Conservation (phyloP, 2,888 invertebrate species). For the Apeira syringaria region DNA sequence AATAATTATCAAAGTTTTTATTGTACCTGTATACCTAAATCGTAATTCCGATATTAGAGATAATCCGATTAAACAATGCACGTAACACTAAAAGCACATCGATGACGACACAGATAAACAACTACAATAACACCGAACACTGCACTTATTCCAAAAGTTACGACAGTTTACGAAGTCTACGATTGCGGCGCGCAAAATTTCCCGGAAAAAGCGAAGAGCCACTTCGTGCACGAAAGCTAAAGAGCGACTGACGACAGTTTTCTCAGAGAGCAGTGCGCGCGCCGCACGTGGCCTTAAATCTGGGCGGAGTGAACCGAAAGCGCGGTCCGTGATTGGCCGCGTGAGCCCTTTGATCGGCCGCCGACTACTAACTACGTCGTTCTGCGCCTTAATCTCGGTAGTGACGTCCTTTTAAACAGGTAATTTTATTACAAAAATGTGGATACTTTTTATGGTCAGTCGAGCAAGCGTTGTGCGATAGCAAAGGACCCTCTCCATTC, state of each 20-base stretch:
- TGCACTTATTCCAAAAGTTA: conserved; percentile 22
- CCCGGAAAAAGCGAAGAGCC: conserved; percentile 24
- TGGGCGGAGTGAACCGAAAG: conserved; percentile 57
- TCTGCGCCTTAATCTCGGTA: conserved; percentile 81
- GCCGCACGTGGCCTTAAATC: conserved; percentile 73
- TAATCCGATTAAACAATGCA: conserved; percentile 40
- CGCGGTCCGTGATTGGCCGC: conserved; percentile 56
- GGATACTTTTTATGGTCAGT: conserved; percentile 74
- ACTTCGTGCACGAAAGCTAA: conserved; percentile 40
- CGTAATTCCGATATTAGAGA: conserved; percentile 39
- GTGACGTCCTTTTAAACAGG: conserved; percentile 82
- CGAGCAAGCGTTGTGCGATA: conserved; percentile 57
- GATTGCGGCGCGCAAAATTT: conserved; percentile 43
- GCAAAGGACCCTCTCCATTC: conserved; percentile 43
- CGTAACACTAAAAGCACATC: conserved; percentile 32
- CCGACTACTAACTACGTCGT: conserved; percentile 79
- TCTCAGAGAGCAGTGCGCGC: conserved; percentile 64
- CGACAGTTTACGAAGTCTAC: conserved; percentile 43
- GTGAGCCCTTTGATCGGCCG: conserved; percentile 73
- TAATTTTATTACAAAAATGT: conserved; percentile 81
- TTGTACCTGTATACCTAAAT: conserved; percentile 34
- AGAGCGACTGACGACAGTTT: conserved; percentile 67
- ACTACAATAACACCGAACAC: conserved; percentile 7
- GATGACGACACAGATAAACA: conserved; percentile 31
- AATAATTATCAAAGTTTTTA: conserved; percentile 32